Evolutionary conservation across 2,888 invertebrate species (phyloP).

Genomic region (Taphrorychus bicolor): DNA sequence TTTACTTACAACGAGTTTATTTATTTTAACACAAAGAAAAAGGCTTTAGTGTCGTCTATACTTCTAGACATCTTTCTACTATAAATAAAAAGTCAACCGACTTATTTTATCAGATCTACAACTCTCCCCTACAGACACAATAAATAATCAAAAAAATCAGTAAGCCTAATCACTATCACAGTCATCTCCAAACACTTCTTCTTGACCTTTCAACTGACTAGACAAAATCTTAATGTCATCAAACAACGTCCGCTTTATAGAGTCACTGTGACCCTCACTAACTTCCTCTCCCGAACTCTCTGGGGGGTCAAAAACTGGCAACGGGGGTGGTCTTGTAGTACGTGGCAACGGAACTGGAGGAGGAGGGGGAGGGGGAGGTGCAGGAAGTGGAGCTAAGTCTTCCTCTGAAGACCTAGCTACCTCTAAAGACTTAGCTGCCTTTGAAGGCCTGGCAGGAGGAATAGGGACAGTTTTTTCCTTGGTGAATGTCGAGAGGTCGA

Average conservation of each 20-base stretch:
- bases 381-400: slow-evolving; percentile 14
- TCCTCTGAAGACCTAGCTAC: slow-evolving; percentile 12
- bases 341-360: slow-evolving; percentile 32
- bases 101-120: too few relatives aligned
- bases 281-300: too few relatives aligned
- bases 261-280: not conserved
- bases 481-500: slow-evolving; percentile 30
- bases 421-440: slow-evolving; percentile 3
- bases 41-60: too few relatives aligned
- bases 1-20: too few relatives aligned
- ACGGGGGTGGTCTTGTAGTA: not conserved
- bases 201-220: slow-evolving; percentile 41
- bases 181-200: slow-evolving; percentile 45
- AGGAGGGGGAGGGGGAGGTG: slow-evolving; percentile 25
- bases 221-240: slow-evolving; percentile 45
- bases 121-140: too few relatives aligned
- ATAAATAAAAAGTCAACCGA: too few relatives aligned
- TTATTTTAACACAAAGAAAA: too few relatives aligned
- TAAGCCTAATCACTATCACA: slow-evolving; percentile 15
- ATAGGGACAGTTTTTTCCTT: not conserved
- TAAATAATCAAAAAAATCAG: too few relatives aligned
- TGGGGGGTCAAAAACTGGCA: too few relatives aligned
- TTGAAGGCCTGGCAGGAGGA: slow-evolving; percentile 12
- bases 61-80: too few relatives aligned
- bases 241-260: slow-evolving; percentile 28